Evolutionary conservation across 2,113 vertebrate genomes (phyloP), one percentile per base, ranked within the genome.

Genomic region (Oenanthe melanoleuca): DNA sequence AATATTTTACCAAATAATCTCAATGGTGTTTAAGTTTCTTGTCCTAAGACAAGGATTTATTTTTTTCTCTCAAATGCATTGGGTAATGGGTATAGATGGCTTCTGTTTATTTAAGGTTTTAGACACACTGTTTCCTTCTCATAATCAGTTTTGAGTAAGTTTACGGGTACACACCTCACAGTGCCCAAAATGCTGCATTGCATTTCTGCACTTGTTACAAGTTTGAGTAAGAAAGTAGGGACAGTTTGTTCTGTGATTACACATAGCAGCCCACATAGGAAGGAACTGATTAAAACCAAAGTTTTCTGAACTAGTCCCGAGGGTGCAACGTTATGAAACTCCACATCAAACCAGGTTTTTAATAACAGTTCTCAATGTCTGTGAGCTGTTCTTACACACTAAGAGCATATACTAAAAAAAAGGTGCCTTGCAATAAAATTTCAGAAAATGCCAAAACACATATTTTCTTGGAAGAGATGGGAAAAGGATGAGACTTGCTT

Each of bases 1-100:
- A 85, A 70, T 61, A 45, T 81, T 90, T 80, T 82, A 59, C 77
- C 6, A 12, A 92, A 86, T 85, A 85, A 89, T 87, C 50, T 95
- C 21, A 33, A 23, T 78, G 52, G 49, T 57, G 7, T 38, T 89
- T 83, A 57, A 28, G 33, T 12, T 66, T 56, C 19, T 70, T 88
- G 69, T 75, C 61, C 49, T 31, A n/a, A 93, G 78, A 74, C n/a
- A 55, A 73, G 26, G 31, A 37, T 37, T 91, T 84, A 25, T 78
- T 38, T 52, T 67, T 53, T 66, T 22, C 20, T 33, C 29, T 88
- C 49, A 64, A 71, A 80, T 81, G 66, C 38, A 47, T 90, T 92
- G 85, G 7, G n/a, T 95, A 85, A 74, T 80, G 67, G 75, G 44
- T 18, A 33, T 42, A 67, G 34, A 37, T 53, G 18, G 13, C 14